Evolutionary conservation across 2,797 vertebrate species (phyloP), one percentile per base, ranked within the genome.

Genomic region (Florisuga fusca): DNA sequence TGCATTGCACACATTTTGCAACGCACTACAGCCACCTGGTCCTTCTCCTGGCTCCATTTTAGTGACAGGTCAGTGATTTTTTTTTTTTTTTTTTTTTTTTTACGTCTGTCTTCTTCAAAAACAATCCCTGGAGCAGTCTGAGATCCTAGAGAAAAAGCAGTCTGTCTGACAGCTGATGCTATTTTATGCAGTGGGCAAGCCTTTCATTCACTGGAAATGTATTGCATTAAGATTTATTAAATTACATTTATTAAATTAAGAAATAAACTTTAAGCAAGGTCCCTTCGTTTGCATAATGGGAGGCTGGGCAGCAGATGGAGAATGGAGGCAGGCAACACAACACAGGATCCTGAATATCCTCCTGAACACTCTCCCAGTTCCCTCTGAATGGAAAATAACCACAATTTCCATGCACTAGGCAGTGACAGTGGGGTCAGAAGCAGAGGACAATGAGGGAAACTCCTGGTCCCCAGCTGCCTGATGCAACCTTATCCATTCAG

Each of bases 161-260:
- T 68, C 79, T 91, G 92, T 77, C 94, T 95, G 90, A 89, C 93
- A 95, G 95, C 92, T 95, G 93, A 95, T 75, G 92, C 89, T 94
- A 33, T 83, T 93, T 95, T 96, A 79, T 87, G 81, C 93, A 89
- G 48, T 9, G 31, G 83, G 89, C 90, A 72, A 21, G 43, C 79
- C 87, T 93, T 91, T 77, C 93, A 94, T 96, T 95, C 92, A 94
- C 62, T 76, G 51, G 87, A 66, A 93, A 92, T 87, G 82, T 61
- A 92, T 93, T 91, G 27, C 91, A 92, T 94, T 96, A 89, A 87
- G 96, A 95, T 94, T 92, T 96, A 96, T 95, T 92, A 89, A 94
- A 95, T 96, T 95, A 95, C 89, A 85, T 83, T 96, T 95, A 95
- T 95, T 97, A 92, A 92, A 96, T 95, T 96, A 95, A 96, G 93